Percentiles rank a stretch among this genome's conserved stretches.
Evolutionary conservation across 2,113 vertebrate species (phyloP).

Genomic region (Dasyornis broadbenti): DNA sequence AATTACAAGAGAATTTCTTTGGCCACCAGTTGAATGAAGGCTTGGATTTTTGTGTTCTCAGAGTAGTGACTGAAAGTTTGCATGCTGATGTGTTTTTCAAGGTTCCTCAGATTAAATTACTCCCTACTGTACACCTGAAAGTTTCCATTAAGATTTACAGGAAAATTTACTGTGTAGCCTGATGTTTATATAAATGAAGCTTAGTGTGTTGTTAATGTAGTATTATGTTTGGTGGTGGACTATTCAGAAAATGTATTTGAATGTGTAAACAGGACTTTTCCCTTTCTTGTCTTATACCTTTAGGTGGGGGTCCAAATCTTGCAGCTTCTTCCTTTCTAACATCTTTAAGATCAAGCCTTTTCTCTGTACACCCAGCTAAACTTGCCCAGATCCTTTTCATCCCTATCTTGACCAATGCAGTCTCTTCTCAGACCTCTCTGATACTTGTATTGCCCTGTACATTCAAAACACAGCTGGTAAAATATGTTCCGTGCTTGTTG

Average conservation of each 20-base stretch:
- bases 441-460: slow-evolving; percentile 46
- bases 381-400: slow-evolving; percentile 59
- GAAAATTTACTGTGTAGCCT: neutral
- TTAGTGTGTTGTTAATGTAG: neutral
- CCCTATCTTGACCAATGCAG: slow-evolving; percentile 52
- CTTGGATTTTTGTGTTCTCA: neutral
- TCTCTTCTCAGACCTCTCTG: slow-evolving; percentile 57
- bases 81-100: neutral
- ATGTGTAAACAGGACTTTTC: slow-evolving; percentile 42
- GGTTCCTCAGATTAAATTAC: neutral
- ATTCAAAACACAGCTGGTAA: slow-evolving; percentile 60
- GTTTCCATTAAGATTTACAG: neutral
- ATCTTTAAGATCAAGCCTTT: slow-evolving; percentile 54
- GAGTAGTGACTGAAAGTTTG: neutral
- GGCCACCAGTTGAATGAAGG: neutral
- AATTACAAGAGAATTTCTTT: neutral
- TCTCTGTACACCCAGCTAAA: slow-evolving; percentile 50
- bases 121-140: neutral
- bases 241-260: neutral
- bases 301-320: slow-evolving; percentile 47
- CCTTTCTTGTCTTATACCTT: slow-evolving; percentile 47
- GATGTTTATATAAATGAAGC: neutral
- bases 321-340: slow-evolving; percentile 43
- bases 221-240: neutral
- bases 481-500: slow-evolving; percentile 38